Evolutionary conservation across 2,113 vertebrate genomes (phyloP).

Genomic region (Anthoscopus minutus): DNA sequence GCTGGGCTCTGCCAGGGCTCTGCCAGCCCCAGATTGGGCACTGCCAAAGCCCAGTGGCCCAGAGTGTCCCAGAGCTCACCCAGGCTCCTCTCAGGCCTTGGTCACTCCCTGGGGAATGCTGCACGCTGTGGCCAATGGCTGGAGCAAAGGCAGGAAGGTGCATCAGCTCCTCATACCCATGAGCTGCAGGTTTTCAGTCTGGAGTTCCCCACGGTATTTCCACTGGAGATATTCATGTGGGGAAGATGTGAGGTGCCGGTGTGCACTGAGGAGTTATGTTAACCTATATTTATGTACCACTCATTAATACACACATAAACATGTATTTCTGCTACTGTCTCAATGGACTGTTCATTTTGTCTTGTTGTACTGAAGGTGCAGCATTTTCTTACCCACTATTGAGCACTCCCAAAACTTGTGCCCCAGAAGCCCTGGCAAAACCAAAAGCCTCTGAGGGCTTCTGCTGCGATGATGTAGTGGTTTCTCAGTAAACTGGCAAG

Average conservation of each 20-base stretch:
- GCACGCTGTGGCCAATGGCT: not conserved
- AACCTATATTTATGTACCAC: not conserved
- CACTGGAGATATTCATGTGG: not conserved
- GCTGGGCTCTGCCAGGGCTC: not conserved
- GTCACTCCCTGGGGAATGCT: not conserved
- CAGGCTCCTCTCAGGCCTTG: not conserved
- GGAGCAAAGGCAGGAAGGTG: fast-evolving
- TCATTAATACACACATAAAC: constrained; percentile 46
- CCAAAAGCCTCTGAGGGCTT: not conserved
- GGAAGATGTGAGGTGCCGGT: not conserved
- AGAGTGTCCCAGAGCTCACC: not conserved
- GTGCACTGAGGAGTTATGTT: not conserved
- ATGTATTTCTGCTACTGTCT: not conserved
- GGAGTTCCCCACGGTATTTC: not conserved
- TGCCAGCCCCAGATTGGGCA: not conserved
- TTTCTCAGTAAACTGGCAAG: not conserved
- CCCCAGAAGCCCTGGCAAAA: not conserved
- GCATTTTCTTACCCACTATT: not conserved
- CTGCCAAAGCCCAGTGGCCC: not conserved
- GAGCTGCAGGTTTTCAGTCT: not conserved
- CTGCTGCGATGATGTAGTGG: not conserved
- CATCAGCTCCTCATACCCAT: fast-evolving
- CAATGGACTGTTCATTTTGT: not conserved
- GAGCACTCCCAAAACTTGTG: not conserved
- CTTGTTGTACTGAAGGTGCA: not conserved